Evolutionary conservation across 2,888 invertebrate genomes (phyloP), one percentile per base, ranked within the genome.

Genomic region (Thymelicus lineola): DNA sequence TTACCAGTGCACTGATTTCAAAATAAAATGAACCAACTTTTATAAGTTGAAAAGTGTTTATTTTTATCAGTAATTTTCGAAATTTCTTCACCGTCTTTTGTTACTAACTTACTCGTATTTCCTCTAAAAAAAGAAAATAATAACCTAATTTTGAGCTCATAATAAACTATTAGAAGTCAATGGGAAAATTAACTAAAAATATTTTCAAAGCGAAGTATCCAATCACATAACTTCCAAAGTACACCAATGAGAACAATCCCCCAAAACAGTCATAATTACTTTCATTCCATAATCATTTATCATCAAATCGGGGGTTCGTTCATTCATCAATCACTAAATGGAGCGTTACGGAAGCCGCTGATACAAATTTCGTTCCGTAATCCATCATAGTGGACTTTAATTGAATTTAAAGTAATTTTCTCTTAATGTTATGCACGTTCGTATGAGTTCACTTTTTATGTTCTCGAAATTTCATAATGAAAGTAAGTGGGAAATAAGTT

Each of bases 291-390:
- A 64, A 70, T 64, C 64, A 72, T 82, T 80, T 74, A 84, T 82
- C 82, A 84, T 84, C 75, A 81, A 86, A 45, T 63, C 64, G 38
- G 36, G 46, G 57, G 53, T 80, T 83, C 78, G 76, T 79, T 78
- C 80, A 76, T 78, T 82, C 84, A 90, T 90, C 78, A 86, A 89
- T 90, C 89, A 88, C 75, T 79, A 87, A 80, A 74, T 88, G 75
- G 90, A 88, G 87, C 89, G 86, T 80, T 81, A 86, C 89, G 85
- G 90, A 86, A 90, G 90, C 88, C 67, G 75, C 73, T 76, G 76
- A 79, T 79, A 78, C 78, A 73, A 73, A 75, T 79, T 79, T 77
- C 71, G 72, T 73, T 60, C 72, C 68, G 74, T 75, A 75, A 86
- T 86, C 79, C 75, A 86, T 87, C 85, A 84, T 77, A 66, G 59